These are phyloP conservation scores for Chiridota heheva DNA, from an alignment of 35 echinoderm and acorn worm genomes.

Conservation along the genomic window DNA sequence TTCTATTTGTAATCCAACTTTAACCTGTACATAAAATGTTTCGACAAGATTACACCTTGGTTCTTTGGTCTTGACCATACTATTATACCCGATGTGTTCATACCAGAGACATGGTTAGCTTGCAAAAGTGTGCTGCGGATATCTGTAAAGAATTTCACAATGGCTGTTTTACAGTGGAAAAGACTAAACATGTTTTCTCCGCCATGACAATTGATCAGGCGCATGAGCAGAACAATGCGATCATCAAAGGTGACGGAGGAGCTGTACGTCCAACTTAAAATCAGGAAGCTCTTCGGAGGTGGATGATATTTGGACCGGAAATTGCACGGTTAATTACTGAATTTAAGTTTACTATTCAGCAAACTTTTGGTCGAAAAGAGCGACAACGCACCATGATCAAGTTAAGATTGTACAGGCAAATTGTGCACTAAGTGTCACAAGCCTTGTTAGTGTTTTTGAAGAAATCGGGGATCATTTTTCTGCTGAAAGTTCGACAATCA, in stretches of 20 bases:
- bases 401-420: no score
- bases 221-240: conserved; percentile 55
- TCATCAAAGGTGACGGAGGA: conserved; percentile 39
- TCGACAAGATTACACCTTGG: background rate
- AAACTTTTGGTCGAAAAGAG: background rate
- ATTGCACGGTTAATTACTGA: conserved; percentile 40
- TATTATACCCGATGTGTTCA: background rate
- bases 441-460: background rate
- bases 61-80: conserved; percentile 25
- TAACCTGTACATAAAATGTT: background rate
- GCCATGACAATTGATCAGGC: conserved; percentile 49
- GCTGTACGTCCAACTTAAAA: conserved; percentile 51
- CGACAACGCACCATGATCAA: background rate
- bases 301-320: conserved; percentile 58
- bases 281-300: conserved; percentile 9
- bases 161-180: conserved; percentile 30
- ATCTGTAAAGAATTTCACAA: conserved; percentile 8
- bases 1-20: background rate
- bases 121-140: background rate
- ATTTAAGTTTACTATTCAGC: background rate
- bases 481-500: background rate
- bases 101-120: background rate
- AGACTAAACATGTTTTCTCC: conserved; percentile 37
- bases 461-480: background rate
- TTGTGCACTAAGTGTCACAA: background rate